A percentile compares a stretch with the other conserved stretches of the same genome.
Evolutionary conservation across 2,888 invertebrate species (phyloP).

Genomic region (Exocentrus adspersus): DNA sequence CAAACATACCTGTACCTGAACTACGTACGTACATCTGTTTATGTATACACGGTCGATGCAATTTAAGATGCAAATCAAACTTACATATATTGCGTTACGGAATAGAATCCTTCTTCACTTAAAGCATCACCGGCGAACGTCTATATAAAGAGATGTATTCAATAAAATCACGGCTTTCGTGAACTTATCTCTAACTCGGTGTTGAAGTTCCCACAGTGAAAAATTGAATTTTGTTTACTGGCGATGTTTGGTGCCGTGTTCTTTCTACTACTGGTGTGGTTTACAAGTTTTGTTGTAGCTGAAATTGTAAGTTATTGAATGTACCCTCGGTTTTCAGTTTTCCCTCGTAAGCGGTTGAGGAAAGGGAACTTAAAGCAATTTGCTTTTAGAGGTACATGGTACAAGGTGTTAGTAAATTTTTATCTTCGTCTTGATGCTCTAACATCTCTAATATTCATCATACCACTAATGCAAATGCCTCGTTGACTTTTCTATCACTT

Average conservation of each 20-base stretch:
- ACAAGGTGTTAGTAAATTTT: no score
- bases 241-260: conserved; percentile 17
- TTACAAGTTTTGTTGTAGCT: conserved; percentile 1
- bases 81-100: not conserved
- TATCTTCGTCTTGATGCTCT: no score
- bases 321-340: not conserved
- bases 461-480: no score
- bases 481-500: no score
- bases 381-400: no score
- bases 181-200: conserved; percentile 11
- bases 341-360: not conserved
- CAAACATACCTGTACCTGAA: not conserved
- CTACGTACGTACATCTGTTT: conserved; percentile 2
- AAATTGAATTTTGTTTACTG: conserved; percentile 20
- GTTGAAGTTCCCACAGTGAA: conserved; percentile 12
- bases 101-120: conserved; percentile 4
- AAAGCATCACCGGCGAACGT: not conserved
- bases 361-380: not conserved
- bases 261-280: conserved; percentile 8
- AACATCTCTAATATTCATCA: no score
- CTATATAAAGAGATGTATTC: conserved; percentile 10
- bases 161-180: conserved; percentile 9
- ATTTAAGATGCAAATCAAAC: conserved; percentile 6
- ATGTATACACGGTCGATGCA: not conserved
- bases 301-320: conserved; percentile 15